Evolutionary conservation across 2,797 vertebrate species (phyloP).

Genomic region (Cuniculus paca): DNA sequence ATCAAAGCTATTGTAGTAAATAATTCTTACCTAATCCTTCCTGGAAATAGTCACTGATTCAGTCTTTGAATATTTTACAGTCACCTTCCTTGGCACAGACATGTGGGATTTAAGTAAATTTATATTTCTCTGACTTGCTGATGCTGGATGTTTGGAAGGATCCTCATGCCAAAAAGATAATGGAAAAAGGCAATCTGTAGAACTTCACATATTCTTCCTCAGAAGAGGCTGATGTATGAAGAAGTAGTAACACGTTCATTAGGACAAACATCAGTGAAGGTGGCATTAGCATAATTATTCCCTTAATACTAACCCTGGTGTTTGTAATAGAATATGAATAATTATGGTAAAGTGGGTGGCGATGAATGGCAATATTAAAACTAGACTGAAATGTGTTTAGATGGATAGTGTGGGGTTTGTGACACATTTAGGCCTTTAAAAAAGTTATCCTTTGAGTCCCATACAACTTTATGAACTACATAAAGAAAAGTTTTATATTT

Average conservation of each 20-base stretch:
- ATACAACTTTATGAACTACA: neutral
- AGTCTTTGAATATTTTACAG: constrained; percentile 43
- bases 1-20: constrained; percentile 66
- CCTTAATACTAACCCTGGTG: constrained; percentile 3
- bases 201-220: neutral
- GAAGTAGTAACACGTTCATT: neutral
- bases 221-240: neutral
- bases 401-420: constrained; percentile 1
- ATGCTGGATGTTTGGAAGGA: constrained; percentile 20
- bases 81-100: constrained; percentile 27
- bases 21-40: constrained; percentile 67
- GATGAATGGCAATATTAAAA: neutral
- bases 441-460: neutral
- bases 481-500: neutral
- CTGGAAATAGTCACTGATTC: constrained; percentile 8
- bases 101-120: constrained; percentile 23
- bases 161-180: neutral
- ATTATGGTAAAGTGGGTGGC: neutral
- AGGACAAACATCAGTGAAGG: neutral
- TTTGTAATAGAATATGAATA: neutral
- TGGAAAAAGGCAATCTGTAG: neutral
- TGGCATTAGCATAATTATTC: neutral
- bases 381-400: neutral
- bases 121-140: constrained; percentile 50
- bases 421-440: neutral